Percentiles rank a stretch among this genome's conserved stretches.
Conservation (phyloP, 2,797 vertebrate species). For the Pachyuromys duprasi region DNA sequence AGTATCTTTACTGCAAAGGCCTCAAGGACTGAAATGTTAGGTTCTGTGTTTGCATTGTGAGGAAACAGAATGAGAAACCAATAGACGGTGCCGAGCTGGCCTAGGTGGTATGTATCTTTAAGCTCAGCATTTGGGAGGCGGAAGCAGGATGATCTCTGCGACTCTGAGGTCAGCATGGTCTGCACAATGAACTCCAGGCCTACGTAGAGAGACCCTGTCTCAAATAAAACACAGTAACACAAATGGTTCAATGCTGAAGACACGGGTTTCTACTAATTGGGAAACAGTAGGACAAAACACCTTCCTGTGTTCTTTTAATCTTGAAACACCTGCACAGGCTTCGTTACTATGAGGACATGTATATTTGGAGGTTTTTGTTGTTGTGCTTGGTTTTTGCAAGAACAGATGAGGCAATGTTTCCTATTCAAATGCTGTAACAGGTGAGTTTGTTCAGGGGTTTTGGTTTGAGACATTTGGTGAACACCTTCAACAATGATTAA, state of each 20-base stretch:
- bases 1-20: constrained; percentile 56
- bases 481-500: constrained; percentile 82
- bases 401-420: constrained; percentile 61
- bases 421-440: background rate
- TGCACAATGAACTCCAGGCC: background rate
- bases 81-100: background rate
- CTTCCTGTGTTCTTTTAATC: constrained; percentile 40
- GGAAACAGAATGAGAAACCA: constrained; percentile 42
- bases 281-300: constrained; percentile 14
- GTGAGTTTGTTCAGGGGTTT: constrained; percentile 68
- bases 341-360: constrained; percentile 39
- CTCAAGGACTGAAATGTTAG: background rate
- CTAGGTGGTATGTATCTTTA: background rate
- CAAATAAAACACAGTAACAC: background rate
- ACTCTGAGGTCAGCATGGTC: background rate
- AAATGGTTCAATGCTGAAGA: background rate
- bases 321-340: constrained; percentile 21
- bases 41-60: constrained; percentile 44
- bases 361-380: background rate
- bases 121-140: background rate
- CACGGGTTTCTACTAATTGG: constrained; percentile 30
- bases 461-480: constrained; percentile 73
- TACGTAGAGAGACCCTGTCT: background rate
- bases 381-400: background rate
- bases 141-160: background rate